A percentile compares a stretch with the other conserved stretches of the same genome.
Evolutionary conservation across 2,888 invertebrate species (phyloP).

Genomic region (Chorisops tibialis): DNA sequence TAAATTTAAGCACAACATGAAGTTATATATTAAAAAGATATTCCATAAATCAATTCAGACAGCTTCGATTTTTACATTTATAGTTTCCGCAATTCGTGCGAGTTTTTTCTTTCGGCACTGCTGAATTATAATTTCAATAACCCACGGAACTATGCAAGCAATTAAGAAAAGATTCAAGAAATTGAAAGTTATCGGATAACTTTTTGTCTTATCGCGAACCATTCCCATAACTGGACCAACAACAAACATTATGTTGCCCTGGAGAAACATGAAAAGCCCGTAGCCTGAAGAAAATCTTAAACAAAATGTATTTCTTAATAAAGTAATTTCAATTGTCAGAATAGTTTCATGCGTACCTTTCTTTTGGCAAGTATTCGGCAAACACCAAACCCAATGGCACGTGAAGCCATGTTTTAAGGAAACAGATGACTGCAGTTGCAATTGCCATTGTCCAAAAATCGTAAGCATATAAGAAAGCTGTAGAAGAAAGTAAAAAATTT

Average conservation of each 20-base stretch:
- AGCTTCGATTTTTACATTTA: too few relatives aligned
- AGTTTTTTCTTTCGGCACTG: background rate
- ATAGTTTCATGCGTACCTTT: constrained; percentile 46
- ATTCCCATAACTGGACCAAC: constrained; percentile 68
- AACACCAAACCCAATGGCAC: constrained; percentile 68
- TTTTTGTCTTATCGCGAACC: constrained; percentile 61
- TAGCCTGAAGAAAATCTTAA: constrained; percentile 66
- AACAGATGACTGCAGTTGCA: constrained; percentile 63
- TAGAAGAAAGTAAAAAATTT: background rate
- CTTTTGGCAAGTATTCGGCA: constrained; percentile 63
- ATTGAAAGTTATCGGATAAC: constrained; percentile 64
- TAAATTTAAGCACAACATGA: too few relatives aligned
- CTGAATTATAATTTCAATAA: constrained; percentile 54
- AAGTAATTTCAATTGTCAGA: background rate
- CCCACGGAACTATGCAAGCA: constrained; percentile 67
- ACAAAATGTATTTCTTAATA: background rate
- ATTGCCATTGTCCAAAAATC: constrained; percentile 58
- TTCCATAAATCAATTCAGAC: too few relatives aligned
- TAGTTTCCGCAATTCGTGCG: too few relatives aligned
- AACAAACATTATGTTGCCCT: constrained; percentile 64
- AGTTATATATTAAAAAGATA: too few relatives aligned
- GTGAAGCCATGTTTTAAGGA: constrained; percentile 67
- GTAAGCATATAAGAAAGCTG: constrained; percentile 56
- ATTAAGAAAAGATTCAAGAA: constrained; percentile 64
- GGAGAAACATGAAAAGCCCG: constrained; percentile 69